Percentiles rank a stretch among this genome's conserved stretches.
Evolutionary conservation across 2,797 vertebrate species (phyloP).

Genomic region (Cuculus canorus): DNA sequence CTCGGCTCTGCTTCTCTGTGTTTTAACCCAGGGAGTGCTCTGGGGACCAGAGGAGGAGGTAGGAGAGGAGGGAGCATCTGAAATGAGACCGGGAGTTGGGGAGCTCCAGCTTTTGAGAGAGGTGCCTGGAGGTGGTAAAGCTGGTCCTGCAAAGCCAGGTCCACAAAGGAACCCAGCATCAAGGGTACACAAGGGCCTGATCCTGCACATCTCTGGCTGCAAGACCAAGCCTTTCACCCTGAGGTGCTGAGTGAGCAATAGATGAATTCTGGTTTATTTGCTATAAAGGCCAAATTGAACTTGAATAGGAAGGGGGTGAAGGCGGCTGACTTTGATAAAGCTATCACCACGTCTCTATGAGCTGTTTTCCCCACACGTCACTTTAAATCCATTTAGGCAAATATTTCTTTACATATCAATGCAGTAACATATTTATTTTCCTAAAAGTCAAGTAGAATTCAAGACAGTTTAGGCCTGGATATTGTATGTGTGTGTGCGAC

Average conservation of each 20-base stretch:
- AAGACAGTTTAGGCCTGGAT: neutral
- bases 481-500: neutral
- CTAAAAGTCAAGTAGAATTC: neutral
- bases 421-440: neutral
- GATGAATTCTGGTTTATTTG: neutral
- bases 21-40: neutral
- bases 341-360: accelerated
- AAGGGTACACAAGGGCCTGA: accelerated
- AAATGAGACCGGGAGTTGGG: neutral
- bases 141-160: neutral
- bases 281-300: neutral
- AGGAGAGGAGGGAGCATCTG: neutral
- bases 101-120: neutral
- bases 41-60: neutral
- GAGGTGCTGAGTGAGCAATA: neutral
- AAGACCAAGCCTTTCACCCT: neutral
- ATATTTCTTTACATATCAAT: neutral
- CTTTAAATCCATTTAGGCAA: neutral
- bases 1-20: neutral
- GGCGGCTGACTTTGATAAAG: neutral
- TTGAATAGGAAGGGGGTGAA: neutral
- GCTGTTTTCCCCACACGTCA: neutral
- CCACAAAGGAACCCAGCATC: accelerated
- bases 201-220: neutral
- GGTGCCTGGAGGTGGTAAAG: neutral